A percentile compares a stretch with the other conserved stretches of the same genome.
These are phyloP conservation scores for Antedon mediterranea DNA, from an alignment of 53 echinoderm and acorn worm genomes.

Conservation along the genomic window DNA sequence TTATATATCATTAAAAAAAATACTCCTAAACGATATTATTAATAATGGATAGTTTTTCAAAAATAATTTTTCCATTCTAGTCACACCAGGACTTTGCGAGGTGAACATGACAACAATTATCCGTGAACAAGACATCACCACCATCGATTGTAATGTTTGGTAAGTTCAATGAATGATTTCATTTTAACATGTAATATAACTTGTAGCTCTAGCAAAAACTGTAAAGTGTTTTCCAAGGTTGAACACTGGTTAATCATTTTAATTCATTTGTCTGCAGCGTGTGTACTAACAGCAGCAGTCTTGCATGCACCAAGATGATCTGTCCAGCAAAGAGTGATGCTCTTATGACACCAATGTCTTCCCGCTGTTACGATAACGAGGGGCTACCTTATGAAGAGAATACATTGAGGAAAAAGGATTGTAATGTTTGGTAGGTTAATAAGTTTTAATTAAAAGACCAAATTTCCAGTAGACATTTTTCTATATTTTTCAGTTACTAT, in stretches of 20 bases:
- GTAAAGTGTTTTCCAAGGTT: too few relatives aligned
- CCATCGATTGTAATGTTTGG: slow-evolving; percentile 37
- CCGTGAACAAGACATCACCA: slow-evolving; percentile 8
- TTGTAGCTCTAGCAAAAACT: too few relatives aligned
- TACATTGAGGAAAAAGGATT: slow-evolving; percentile 15
- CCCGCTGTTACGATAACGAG: not conserved
- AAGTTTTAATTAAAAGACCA: too few relatives aligned
- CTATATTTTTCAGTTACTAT: too few relatives aligned
- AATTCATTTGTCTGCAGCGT: not conserved
- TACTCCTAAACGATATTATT: too few relatives aligned
- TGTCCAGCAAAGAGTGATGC: slow-evolving; percentile 17
- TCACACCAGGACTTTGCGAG: not conserved
- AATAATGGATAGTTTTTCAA: too few relatives aligned
- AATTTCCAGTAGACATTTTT: too few relatives aligned
- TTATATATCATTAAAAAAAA: too few relatives aligned
- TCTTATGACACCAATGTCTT: not conserved
- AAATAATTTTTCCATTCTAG: too few relatives aligned
- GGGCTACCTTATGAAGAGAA: not conserved
- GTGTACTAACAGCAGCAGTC: not conserved
- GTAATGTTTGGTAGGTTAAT: slow-evolving; percentile 11
- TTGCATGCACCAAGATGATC: slow-evolving; percentile 28
- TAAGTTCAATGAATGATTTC: too few relatives aligned
- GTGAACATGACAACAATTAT: not conserved
- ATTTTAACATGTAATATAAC: too few relatives aligned
- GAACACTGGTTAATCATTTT: not conserved